Base-by-base conservation (phyloP, 1,140 invertebrate genomes). In the Antheraea mylitta region DNA sequence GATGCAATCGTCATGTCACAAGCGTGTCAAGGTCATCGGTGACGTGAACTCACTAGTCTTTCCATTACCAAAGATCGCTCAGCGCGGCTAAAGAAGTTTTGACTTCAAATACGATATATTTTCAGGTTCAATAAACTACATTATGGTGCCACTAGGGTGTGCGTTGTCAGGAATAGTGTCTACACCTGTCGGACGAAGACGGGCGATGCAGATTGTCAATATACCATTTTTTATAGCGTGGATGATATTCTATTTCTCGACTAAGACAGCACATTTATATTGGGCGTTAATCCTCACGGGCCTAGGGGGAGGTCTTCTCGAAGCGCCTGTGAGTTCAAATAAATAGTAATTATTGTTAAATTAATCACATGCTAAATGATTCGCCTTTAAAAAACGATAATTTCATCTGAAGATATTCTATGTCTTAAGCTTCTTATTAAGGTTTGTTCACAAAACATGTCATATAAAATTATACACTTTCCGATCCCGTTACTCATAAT, bases 71-170 rank as follows among this genome's bases (percentile, higher is more conserved):
- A 64, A 7, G 9, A 66, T 3, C 11, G 10, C 18, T 62, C 30
- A 30, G 36, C 22, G 22, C 22, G 22, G 1, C 1, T 1, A 30
- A 30, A 2, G 22, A 30, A 4, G 22, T 30, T 30, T 30, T n/a
- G n/a, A 30, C 22, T 30, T 30, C 22, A 30, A 64, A 67, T 5
- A 9, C 69, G 10, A 66, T 59, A 61, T 36, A 66, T 38, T 81
- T 82, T 36, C 80, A 97, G 96, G 96, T 87, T 96, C 96, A 19
- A 94, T 97, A 45, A 96, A 96, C 83, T 85, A 96, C 64, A 96
- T 96, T 68, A 94, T 95, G 63, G 96, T 97, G 53, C 96, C 96
- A 0, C 62, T 97, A 16, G 96, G 96, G 0, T 96, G 96, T 73
- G 87, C 96, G 7, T 83, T 95, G 10, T 97, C 96, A 0, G 96